Evolutionary conservation across 1,140 invertebrate species (phyloP).

Genomic region (Nylanderia fulva): DNA sequence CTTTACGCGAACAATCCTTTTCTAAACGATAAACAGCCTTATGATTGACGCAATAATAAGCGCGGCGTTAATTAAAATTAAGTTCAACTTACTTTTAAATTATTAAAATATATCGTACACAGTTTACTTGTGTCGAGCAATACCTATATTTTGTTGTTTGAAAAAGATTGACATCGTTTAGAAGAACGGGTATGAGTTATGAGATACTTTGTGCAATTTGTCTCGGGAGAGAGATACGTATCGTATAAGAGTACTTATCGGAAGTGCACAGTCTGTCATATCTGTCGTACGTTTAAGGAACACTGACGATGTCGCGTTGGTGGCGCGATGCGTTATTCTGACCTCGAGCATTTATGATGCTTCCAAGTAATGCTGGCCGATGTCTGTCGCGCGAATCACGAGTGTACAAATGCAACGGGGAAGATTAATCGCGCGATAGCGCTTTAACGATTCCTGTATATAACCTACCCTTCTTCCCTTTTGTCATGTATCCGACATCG

Average conservation of each 20-base stretch:
- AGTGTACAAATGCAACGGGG: slow-evolving; percentile 38
- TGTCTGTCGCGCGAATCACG: slow-evolving; percentile 66
- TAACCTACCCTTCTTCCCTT: slow-evolving; percentile 30
- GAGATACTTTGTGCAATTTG: slow-evolving; percentile 29
- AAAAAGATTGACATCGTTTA: neutral
- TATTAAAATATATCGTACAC: neutral
- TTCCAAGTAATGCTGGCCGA: slow-evolving; percentile 64
- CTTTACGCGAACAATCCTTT: neutral
- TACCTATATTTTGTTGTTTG: too few species aligned
- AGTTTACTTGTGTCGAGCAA: too few species aligned
- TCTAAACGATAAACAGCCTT: neutral
- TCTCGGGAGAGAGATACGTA: slow-evolving; percentile 13
- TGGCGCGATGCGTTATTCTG: slow-evolving; percentile 56
- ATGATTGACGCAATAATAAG: neutral
- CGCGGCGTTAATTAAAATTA: neutral
- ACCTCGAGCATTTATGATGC: slow-evolving; percentile 66
- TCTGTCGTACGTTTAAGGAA: slow-evolving; percentile 52
- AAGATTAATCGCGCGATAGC: slow-evolving; percentile 74
- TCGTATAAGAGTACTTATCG: slow-evolving; percentile 50
- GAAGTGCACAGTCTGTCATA: slow-evolving; percentile 54
- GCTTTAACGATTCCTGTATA: slow-evolving; percentile 71
- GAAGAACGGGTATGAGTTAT: neutral
- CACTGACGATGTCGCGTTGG: neutral
- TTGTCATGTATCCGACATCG: slow-evolving; percentile 29
- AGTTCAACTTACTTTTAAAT: neutral